phyloP scores from a whole-genome alignment of 2,797 vertebrate genomes.

The Neomorphus geoffroyi region DNA sequence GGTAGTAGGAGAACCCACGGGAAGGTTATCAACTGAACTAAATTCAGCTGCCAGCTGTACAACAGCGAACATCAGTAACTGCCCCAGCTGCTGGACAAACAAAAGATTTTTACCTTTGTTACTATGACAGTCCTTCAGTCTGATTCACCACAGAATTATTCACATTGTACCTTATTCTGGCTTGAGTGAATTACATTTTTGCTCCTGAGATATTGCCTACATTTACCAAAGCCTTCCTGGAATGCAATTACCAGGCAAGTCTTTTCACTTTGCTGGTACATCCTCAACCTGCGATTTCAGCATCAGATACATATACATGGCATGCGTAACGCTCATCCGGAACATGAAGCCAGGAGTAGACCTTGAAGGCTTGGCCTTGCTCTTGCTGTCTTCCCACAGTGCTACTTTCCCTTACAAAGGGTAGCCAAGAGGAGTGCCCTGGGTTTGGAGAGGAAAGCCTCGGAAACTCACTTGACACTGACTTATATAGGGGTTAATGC shows the following conservation, averaged over 20 bases:
- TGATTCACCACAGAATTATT: not conserved
- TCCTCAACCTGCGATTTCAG: not conserved
- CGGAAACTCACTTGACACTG: not conserved
- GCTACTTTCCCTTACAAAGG: not conserved
- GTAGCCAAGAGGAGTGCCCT: not conserved
- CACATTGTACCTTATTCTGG: accelerated
- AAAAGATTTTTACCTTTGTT: not conserved
- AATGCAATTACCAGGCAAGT: not conserved
- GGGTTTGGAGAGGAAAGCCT: not conserved
- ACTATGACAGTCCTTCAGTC: not conserved
- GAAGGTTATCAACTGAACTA: not conserved
- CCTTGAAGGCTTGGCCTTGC: not conserved
- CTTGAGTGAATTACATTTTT: not conserved
- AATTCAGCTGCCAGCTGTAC: not conserved
- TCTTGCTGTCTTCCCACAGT: not conserved
- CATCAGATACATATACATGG: not conserved
- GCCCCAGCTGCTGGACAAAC: not conserved
- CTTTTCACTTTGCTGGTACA: not conserved
- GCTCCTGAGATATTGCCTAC: not conserved
- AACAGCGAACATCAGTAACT: not conserved
- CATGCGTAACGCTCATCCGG: not conserved
- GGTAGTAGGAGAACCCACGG: not conserved
- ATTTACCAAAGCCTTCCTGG: not conserved
- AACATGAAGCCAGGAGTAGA: not conserved
- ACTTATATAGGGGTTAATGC: not conserved